phyloP scores from a whole-genome alignment of 2,113 vertebrate genomes.

The Vombatus ursinus region DNA sequence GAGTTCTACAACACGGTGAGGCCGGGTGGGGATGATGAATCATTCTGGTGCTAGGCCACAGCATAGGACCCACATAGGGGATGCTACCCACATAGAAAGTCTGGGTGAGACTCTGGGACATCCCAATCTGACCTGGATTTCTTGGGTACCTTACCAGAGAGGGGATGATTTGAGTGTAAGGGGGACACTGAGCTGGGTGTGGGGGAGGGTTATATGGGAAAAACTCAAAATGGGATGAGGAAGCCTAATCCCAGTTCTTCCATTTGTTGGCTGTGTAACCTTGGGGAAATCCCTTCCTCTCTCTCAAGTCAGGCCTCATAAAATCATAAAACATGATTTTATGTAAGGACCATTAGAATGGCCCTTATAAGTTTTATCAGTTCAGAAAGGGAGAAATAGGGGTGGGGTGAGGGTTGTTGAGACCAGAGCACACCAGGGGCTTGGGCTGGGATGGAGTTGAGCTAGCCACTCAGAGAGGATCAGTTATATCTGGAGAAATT shows the following conservation, averaged over 20 bases:
- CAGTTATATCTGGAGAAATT: background rate
- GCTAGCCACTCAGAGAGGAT: background rate
- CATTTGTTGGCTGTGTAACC: background rate
- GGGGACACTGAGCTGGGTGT: background rate
- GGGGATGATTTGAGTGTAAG: background rate
- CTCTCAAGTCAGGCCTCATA: background rate
- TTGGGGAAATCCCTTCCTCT: background rate
- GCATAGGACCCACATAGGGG: no score
- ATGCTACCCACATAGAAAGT: background rate
- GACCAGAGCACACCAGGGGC: background rate
- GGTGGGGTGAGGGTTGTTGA: background rate
- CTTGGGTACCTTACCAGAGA: background rate
- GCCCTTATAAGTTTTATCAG: background rate
- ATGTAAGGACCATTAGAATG: background rate
- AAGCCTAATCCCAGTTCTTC: background rate
- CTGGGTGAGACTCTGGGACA: background rate
- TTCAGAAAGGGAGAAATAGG: background rate
- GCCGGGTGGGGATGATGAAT: background rate
- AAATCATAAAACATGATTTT: background rate
- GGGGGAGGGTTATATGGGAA: background rate
- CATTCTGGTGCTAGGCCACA: background rate
- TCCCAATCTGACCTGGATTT: background rate
- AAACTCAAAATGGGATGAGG: background rate
- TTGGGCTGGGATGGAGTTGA: background rate
- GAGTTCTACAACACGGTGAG: slow-evolving; percentile 98